phyloP scores from a whole-genome alignment of 2,113 vertebrate species.

The Xiphias gladius region DNA sequence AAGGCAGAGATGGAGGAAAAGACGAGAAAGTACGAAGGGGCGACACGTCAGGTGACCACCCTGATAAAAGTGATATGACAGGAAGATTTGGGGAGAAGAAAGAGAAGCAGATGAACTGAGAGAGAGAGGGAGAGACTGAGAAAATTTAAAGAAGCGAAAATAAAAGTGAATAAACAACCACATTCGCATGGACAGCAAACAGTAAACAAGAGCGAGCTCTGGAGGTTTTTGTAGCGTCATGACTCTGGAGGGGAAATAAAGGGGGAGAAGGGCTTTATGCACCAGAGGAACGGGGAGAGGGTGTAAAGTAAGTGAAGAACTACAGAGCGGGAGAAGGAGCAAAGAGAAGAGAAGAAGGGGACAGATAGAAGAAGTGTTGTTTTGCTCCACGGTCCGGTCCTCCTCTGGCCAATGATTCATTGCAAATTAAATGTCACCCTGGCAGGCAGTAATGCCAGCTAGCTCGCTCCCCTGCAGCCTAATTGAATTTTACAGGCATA shows the following conservation, averaged over 20 bases:
- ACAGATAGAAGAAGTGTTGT: constrained; percentile 59
- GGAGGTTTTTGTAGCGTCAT: constrained; percentile 10
- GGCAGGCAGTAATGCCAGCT: constrained; percentile 80
- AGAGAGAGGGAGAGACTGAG: background rate
- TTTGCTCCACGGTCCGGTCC: constrained; percentile 56
- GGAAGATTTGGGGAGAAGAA: background rate
- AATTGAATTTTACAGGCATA: constrained; percentile 85
- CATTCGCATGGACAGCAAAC: constrained; percentile 17
- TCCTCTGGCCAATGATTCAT: constrained; percentile 83
- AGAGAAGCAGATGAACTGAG: background rate
- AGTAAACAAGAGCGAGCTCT: constrained; percentile 36
- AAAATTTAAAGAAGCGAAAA: background rate
- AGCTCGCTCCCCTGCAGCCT: constrained; percentile 76
- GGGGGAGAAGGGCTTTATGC: constrained; percentile 21
- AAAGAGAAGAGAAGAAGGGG: constrained; percentile 17
- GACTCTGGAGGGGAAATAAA: constrained; percentile 27
- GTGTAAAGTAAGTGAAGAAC: constrained; percentile 41
- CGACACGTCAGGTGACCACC: background rate
- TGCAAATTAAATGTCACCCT: constrained; percentile 87
- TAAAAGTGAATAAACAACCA: background rate
- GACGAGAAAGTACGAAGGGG: no score
- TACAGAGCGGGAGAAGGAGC: background rate
- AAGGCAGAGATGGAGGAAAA: background rate
- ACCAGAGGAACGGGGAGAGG: background rate
- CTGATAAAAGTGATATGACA: background rate